A percentile compares a stretch with the other conserved stretches of the same genome.
Evolutionary conservation across 2,888 invertebrate species (phyloP).

Genomic region (Eristalis intricaria): DNA sequence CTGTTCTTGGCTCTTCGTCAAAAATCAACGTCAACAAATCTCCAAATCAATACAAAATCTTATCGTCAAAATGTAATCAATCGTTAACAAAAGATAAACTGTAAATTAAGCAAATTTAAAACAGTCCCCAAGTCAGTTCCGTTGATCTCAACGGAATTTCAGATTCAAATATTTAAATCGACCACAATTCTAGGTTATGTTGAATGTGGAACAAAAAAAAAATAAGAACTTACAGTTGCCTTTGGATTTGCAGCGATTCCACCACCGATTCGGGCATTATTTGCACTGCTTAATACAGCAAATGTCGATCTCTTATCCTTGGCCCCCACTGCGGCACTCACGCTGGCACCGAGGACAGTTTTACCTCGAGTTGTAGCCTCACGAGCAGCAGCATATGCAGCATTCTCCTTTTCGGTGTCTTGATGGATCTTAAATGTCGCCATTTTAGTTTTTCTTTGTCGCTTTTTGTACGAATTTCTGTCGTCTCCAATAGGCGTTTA

Average conservation of each 20-base stretch:
- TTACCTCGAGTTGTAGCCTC: constrained; percentile 70
- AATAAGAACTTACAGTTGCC: constrained; percentile 74
- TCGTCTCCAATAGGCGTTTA: constrained; percentile 5
- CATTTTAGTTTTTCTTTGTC: constrained; percentile 82
- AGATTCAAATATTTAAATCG: constrained; percentile 62
- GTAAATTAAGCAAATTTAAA: constrained; percentile 13
- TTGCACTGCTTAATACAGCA: constrained; percentile 68
- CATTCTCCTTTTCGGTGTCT: constrained; percentile 88
- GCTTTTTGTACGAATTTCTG: not conserved
- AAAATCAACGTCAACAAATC: not conserved
- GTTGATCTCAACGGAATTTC: constrained; percentile 56
- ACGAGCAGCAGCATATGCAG: constrained; percentile 71
- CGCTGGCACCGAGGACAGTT: constrained; percentile 42
- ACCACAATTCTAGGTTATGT: constrained; percentile 56
- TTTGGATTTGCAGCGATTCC: constrained; percentile 55
- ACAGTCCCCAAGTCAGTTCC: constrained; percentile 13
- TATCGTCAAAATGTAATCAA: not conserved
- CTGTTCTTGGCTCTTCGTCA: too few relatives aligned
- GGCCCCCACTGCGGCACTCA: constrained; percentile 36
- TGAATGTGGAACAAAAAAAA: constrained; percentile 31
- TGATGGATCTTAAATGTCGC: constrained; percentile 89
- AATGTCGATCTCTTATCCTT: constrained; percentile 73
- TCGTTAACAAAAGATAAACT: constrained; percentile 34
- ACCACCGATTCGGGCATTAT: constrained; percentile 58
- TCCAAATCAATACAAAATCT: not conserved